These are phyloP conservation scores for Dipodomys merriami DNA, from an alignment of 2,113 vertebrate genomes.

Conservation along the genomic window DNA sequence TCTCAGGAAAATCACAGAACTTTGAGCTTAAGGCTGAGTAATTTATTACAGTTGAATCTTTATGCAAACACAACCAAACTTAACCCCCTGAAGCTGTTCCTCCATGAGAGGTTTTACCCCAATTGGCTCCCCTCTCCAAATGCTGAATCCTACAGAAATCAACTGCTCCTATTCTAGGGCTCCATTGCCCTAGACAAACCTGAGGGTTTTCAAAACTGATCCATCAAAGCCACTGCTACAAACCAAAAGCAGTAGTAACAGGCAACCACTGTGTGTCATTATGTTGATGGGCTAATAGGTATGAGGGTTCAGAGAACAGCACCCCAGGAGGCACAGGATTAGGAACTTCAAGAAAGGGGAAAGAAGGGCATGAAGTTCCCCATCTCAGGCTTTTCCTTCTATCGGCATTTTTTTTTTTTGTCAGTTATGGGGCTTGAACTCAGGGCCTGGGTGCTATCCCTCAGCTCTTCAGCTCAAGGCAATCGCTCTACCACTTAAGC, in stretches of 20 bases:
- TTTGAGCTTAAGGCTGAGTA: background rate
- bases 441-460: too few species aligned
- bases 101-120: background rate
- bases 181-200: background rate
- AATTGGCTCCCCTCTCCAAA: background rate
- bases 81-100: background rate
- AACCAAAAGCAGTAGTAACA: background rate
- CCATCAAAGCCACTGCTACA: background rate
- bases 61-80: background rate
- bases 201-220: background rate
- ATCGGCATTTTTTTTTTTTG: background rate
- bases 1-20: conserved; percentile 25
- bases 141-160: background rate
- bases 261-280: background rate
- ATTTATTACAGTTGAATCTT: conserved; percentile 1
- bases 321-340: background rate
- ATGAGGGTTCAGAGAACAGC: background rate
- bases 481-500: too few species aligned
- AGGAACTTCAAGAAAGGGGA: background rate
- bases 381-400: background rate
- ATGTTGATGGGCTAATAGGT: background rate
- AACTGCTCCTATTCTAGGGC: background rate
- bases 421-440: too few species aligned
- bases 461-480: too few species aligned
- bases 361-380: background rate